phyloP scores from a whole-genome alignment of 2,797 vertebrate species.

The Galaxias olidus region DNA sequence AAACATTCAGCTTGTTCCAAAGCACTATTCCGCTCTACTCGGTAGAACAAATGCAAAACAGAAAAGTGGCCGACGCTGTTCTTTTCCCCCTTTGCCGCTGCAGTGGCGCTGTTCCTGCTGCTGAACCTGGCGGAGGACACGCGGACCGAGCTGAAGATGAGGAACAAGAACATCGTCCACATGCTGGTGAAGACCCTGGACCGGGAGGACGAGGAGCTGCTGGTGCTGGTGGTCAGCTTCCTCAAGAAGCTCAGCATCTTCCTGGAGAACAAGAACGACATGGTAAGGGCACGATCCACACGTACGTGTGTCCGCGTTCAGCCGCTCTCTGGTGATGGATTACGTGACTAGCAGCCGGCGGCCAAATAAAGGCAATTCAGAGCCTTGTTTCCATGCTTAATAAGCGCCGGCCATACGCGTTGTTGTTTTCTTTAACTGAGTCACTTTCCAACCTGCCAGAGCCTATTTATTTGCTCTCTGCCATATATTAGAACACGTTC shows the following conservation, averaged over 20 bases:
- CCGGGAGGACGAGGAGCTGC: slow-evolving; percentile 87
- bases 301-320: too few relatives aligned
- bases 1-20: too few relatives aligned
- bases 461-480: too few relatives aligned
- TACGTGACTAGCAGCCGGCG: too few relatives aligned
- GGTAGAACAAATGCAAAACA: too few relatives aligned
- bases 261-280: slow-evolving; percentile 96
- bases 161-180: slow-evolving; percentile 93
- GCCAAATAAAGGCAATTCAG: too few relatives aligned
- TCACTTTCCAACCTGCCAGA: too few relatives aligned
- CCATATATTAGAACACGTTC: too few relatives aligned
- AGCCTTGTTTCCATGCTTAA: too few relatives aligned
- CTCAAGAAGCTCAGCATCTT: slow-evolving; percentile 97
- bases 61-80: neutral
- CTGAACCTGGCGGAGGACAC: slow-evolving; percentile 92
- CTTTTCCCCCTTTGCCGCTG: neutral
- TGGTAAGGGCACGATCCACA: slow-evolving; percentile 78
- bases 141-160: slow-evolving; percentile 93
- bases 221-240: slow-evolving; percentile 89
- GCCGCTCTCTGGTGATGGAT: neutral
- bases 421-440: too few relatives aligned
- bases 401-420: too few relatives aligned
- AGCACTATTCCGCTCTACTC: too few relatives aligned
- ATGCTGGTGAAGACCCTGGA: slow-evolving; percentile 91
- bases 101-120: slow-evolving; percentile 91